A percentile compares a stretch with the other conserved stretches of the same genome.
These are phyloP conservation scores for Spinus olivaceus DNA, from an alignment of 2,797 vertebrate genomes.

Conservation along the genomic window DNA sequence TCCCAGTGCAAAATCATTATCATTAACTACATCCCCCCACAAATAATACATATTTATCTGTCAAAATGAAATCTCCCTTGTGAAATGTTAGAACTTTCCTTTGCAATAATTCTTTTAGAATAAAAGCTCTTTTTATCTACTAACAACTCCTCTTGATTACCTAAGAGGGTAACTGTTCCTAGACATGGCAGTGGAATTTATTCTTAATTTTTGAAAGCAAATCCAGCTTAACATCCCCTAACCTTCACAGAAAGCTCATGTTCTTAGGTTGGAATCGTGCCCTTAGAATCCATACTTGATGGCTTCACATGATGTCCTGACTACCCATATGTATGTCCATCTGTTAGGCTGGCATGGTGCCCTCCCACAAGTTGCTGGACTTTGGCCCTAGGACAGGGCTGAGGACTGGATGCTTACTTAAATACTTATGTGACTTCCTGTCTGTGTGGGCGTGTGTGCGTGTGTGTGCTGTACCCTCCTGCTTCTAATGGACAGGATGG, in stretches of 20 bases:
- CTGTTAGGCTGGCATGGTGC: slow-evolving; percentile 48
- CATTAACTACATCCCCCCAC: not conserved
- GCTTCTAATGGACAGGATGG: not conserved
- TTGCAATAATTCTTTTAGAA: not conserved
- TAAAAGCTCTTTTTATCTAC: not conserved
- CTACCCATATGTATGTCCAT: slow-evolving; percentile 57
- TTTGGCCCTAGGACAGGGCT: not conserved
- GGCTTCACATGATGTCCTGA: slow-evolving; percentile 51
- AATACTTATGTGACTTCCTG: slow-evolving; percentile 14
- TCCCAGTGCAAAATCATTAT: not conserved
- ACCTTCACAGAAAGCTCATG: slow-evolving; percentile 70
- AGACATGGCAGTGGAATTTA: not conserved
- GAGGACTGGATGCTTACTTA: not conserved
- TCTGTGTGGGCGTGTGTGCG: not conserved
- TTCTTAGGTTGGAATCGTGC: slow-evolving; percentile 61
- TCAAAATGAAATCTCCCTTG: not conserved
- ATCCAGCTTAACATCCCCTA: slow-evolving; percentile 64
- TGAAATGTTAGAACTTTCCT: not conserved
- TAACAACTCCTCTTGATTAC: slow-evolving; percentile 11
- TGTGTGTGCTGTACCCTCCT: not conserved
- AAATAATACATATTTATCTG: not conserved
- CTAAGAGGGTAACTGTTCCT: not conserved
- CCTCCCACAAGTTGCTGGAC: slow-evolving; percentile 41
- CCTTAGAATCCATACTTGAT: slow-evolving; percentile 63
- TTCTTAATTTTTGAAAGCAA: slow-evolving; percentile 64